Evolutionary conservation across 1,140 invertebrate species (phyloP).

Genomic region (Hestina assimilis): DNA sequence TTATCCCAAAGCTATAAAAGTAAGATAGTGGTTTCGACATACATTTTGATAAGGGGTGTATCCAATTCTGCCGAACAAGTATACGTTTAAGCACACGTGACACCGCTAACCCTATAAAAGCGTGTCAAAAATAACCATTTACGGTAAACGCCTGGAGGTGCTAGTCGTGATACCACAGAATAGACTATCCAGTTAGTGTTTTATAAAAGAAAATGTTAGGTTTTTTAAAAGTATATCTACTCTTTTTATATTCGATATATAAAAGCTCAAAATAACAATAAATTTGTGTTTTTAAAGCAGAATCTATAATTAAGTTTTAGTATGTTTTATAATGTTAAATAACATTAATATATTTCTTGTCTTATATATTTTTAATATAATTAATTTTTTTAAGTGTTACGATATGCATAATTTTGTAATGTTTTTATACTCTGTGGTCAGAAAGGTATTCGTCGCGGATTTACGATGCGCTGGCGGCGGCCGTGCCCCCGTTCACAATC

Average conservation of each 20-base stretch:
- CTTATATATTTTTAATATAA: too few relatives aligned
- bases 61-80: not conserved
- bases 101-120: slow-evolving; percentile 11
- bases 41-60: not conserved
- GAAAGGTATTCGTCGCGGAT: slow-evolving; percentile 21
- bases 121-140: slow-evolving; percentile 31
- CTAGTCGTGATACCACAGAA: slow-evolving; percentile 18
- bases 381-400: too few relatives aligned
- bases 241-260: too few relatives aligned
- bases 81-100: slow-evolving; percentile 10
- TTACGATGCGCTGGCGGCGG: slow-evolving; percentile 25
- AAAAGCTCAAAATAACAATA: too few relatives aligned
- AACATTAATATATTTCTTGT: too few relatives aligned
- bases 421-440: slow-evolving; percentile 7
- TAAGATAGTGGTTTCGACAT: too few relatives aligned
- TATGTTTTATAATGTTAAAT: too few relatives aligned
- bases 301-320: too few relatives aligned
- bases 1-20: too few relatives aligned
- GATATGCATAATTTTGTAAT: too few relatives aligned
- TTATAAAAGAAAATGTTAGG: not conserved
- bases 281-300: too few relatives aligned
- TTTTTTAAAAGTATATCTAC: not conserved
- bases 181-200: not conserved
- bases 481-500: slow-evolving; percentile 26
- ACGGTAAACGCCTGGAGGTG: slow-evolving; percentile 22